Base-by-base conservation (phyloP, 2,888 invertebrate species). In the Pyrochroa serraticornis region DNA sequence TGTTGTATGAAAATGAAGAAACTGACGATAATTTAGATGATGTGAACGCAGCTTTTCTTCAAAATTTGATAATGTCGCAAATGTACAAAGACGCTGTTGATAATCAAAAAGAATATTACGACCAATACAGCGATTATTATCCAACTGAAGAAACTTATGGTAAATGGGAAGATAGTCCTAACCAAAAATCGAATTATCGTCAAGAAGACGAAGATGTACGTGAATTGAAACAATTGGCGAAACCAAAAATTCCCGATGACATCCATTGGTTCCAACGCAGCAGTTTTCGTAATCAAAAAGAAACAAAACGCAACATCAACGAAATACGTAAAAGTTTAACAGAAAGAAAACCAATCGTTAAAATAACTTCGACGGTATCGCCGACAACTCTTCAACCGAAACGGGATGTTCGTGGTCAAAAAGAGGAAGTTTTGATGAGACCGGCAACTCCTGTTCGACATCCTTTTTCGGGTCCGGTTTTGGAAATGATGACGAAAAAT, bases 61-160 rank as follows among this genome's bases (percentile, higher is more conserved):
- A 87, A 70, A 88, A 88, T 72, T 78, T 88, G 60, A 87, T 87
- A 66, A 81, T 87, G 62, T 84, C 87, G 1, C 86, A 87, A 75
- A 85, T 85, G 83, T 85, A 84, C 70, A 84, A 84, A 72, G 84
- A 85, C 68, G 83, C 83, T 0, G 44, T 75, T n/a, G 69, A 65
- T 38, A 69, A 73, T 39, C 62, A 67, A 8, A 67, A 68, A 30
- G 60, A 68, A 39, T 65, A 66, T 34, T 68, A 68, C 51, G 68
- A 66, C n/a, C n/a, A n/a, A n/a, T n/a, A n/a, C n/a, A n/a, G n/a
- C 42, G 66, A 72, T 42, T 64, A 67, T n/a, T 48, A 54, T 31
- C 42, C 39, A 48, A 52, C 68, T 60, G 75, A 77, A 35, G 76
- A 75, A n/a, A 64, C 62, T 9, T 74, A 73, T 48, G 73, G 69